These are phyloP conservation scores for Paedocypris micromegethes DNA, from an alignment of 2,797 vertebrate genomes.

Conservation along the genomic window DNA sequence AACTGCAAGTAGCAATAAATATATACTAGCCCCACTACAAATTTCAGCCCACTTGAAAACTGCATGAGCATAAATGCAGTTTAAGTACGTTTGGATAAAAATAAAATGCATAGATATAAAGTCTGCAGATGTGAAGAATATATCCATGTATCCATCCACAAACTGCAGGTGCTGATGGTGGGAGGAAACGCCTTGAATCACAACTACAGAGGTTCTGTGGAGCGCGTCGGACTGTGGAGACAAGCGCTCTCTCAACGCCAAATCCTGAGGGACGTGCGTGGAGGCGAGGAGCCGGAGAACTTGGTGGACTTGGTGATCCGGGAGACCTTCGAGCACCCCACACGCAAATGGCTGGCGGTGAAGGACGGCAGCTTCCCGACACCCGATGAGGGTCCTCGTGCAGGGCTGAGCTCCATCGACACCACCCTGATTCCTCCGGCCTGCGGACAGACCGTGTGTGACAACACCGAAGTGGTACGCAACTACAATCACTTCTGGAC, in stretches of 20 bases:
- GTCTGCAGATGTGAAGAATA: not conserved
- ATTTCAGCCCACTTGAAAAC: too few species aligned
- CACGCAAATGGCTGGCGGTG: constrained; percentile 78
- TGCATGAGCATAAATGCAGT: too few species aligned
- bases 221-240: constrained; percentile 86
- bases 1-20: too few species aligned
- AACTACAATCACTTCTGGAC: constrained; percentile 87
- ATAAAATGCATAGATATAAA: not conserved
- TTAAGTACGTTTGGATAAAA: too few species aligned
- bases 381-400: constrained; percentile 66
- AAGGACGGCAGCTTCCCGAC: constrained; percentile 79
- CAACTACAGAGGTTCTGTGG: constrained; percentile 87
- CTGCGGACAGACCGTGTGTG: constrained; percentile 92
- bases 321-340: constrained; percentile 87
- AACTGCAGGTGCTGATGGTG: constrained; percentile 82
- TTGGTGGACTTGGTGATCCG: constrained; percentile 87
- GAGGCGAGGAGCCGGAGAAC: constrained; percentile 70
- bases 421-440: constrained; percentile 85
- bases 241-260: constrained; percentile 82
- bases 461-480: constrained; percentile 83
- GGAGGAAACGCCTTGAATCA: constrained; percentile 90
- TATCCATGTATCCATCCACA: constrained; percentile 6
- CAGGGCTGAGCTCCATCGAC: constrained; percentile 76
- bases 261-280: constrained; percentile 83
- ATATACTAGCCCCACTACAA: too few species aligned